These are phyloP conservation scores for Crenuchus spilurus DNA, from an alignment of 2,797 vertebrate genomes.

Conservation along the genomic window DNA sequence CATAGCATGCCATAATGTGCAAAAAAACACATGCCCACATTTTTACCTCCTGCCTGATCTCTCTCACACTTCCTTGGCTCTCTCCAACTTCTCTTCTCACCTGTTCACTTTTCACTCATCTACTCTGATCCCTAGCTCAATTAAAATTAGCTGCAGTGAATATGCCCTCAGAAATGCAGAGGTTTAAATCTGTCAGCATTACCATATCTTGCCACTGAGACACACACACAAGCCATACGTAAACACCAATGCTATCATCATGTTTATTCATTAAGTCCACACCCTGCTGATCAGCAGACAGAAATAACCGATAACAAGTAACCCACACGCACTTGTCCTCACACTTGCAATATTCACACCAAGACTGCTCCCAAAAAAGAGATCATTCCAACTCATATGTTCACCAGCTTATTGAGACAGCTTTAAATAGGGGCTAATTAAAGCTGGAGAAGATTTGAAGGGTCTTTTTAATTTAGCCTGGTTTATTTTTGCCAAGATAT, in stretches of 20 bases:
- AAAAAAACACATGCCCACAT: not conserved
- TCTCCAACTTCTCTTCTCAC: not conserved
- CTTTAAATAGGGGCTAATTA: slow-evolving; percentile 1
- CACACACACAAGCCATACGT: slow-evolving; percentile 14
- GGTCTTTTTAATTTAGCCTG: not conserved
- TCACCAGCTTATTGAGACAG: not conserved
- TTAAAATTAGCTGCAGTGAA: slow-evolving; percentile 18
- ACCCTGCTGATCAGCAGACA: slow-evolving; percentile 12
- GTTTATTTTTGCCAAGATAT: not conserved
- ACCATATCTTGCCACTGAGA: slow-evolving; percentile 1
- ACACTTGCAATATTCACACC: not conserved
- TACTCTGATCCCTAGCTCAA: not conserved
- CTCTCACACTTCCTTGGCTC: not conserved
- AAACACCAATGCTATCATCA: not conserved
- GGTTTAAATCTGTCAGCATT: not conserved
- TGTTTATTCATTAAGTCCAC: slow-evolving; percentile 29
- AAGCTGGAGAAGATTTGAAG: slow-evolving; percentile 1
- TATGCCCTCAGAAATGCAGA: not conserved
- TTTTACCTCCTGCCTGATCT: not conserved
- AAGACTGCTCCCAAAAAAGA: not conserved
- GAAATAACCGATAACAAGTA: slow-evolving; percentile 22
- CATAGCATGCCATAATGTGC: not conserved
- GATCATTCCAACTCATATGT: not conserved
- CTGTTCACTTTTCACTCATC: not conserved
- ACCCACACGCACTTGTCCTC: not conserved